These are phyloP conservation scores for Caenorhabditis inopinata DNA, from an alignment of 1,140 invertebrate species.

Conservation along the genomic window DNA sequence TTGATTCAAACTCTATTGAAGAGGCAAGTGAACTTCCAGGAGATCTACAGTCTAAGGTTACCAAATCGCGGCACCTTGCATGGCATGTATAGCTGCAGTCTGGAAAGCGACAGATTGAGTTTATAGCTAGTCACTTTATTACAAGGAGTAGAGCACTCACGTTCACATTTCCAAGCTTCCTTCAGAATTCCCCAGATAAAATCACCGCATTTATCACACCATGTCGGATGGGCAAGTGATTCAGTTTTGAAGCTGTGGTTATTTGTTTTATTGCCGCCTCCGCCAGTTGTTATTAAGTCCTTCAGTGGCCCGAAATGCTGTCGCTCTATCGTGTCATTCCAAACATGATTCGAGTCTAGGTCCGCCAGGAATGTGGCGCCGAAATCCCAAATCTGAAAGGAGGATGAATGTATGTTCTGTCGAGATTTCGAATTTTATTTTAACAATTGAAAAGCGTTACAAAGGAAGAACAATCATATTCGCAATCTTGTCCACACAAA, in stretches of 20 bases:
- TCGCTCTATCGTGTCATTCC: slow-evolving; percentile 50
- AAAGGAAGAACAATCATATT: too few species aligned
- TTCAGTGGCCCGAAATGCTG: slow-evolving; percentile 53
- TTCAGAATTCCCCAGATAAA: slow-evolving; percentile 70
- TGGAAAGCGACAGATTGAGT: too few species aligned
- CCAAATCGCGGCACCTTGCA: slow-evolving; percentile 68
- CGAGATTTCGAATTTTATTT: not conserved
- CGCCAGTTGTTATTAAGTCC: slow-evolving; percentile 47
- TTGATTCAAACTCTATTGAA: not conserved
- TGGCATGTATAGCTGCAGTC: slow-evolving; percentile 71
- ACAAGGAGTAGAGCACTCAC: slow-evolving; percentile 56
- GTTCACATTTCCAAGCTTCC: slow-evolving; percentile 67
- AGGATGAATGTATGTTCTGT: not conserved
- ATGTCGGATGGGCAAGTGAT: slow-evolving; percentile 67
- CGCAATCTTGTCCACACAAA: too few species aligned
- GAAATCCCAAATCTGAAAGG: slow-evolving; percentile 39
- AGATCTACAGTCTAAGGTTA: slow-evolving; percentile 69
- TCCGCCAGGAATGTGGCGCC: slow-evolving; percentile 37
- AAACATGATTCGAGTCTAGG: slow-evolving; percentile 35
- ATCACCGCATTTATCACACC: slow-evolving; percentile 70
- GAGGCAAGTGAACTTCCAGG: slow-evolving; percentile 24
- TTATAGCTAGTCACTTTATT: too few species aligned
- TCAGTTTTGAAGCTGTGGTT: slow-evolving; percentile 45
- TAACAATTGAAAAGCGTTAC: too few species aligned
- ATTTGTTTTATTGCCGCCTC: slow-evolving; percentile 24